Percentiles rank a stretch among this genome's conserved stretches.
These are phyloP conservation scores for Laticauda laticaudata DNA, from an alignment of 2,113 vertebrate genomes.

Conservation along the genomic window DNA sequence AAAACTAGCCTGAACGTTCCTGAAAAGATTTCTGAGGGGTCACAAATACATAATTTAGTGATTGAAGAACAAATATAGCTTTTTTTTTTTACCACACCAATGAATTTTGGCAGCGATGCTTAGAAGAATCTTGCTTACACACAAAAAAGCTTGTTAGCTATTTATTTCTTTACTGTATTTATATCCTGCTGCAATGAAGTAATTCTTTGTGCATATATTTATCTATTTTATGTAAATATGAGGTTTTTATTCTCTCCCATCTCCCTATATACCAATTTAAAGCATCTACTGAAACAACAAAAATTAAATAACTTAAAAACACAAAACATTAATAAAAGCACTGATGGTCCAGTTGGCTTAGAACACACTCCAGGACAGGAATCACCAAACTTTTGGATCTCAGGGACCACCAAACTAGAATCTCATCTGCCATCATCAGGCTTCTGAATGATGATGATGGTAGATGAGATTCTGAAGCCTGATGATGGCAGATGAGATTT, in stretches of 20 bases:
- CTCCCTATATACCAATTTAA: not conserved
- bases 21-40: not conserved
- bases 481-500: too few relatives aligned
- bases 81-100: not conserved
- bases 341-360: not conserved
- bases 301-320: not conserved
- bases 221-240: not conserved
- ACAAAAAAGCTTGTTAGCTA: not conserved
- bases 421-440: too few relatives aligned
- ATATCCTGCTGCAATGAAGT: not conserved
- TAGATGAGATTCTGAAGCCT: too few relatives aligned
- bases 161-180: not conserved
- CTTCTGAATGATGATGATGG: too few relatives aligned
- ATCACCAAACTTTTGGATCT: too few relatives aligned
- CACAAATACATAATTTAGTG: not conserved
- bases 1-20: not conserved
- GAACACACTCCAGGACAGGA: not conserved
- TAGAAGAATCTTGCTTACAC: not conserved
- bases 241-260: not conserved
- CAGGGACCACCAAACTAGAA: too few relatives aligned
- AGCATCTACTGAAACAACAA: not conserved
- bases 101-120: not conserved
- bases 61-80: not conserved
- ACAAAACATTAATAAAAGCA: not conserved
- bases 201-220: not conserved